Evolutionary conservation across 1,140 invertebrate species (phyloP).

Genomic region (Idris sp.): DNA sequence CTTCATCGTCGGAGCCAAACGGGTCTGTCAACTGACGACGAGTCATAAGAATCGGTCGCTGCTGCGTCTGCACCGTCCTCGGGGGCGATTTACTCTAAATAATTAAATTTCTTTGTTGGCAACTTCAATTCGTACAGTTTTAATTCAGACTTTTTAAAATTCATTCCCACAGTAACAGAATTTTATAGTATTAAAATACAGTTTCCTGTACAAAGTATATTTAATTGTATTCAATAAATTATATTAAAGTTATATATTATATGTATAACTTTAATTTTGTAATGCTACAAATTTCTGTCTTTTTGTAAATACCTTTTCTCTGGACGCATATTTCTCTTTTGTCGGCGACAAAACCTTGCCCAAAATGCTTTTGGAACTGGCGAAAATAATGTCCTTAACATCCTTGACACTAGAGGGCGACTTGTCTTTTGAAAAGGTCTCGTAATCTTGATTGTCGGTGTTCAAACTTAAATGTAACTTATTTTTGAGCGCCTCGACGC

Average conservation of each 20-base stretch:
- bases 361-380: constrained; percentile 86
- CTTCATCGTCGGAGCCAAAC: constrained; percentile 93
- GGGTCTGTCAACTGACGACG: constrained; percentile 92
- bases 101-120: constrained; percentile 27
- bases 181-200: too few relatives aligned
- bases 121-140: too few relatives aligned
- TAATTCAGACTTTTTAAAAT: too few relatives aligned
- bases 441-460: constrained; percentile 72
- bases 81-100: constrained; percentile 77
- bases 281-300: constrained; percentile 33
- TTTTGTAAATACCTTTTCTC: constrained; percentile 77
- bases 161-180: too few relatives aligned
- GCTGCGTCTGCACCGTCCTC: constrained; percentile 70
- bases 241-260: too few relatives aligned
- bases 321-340: constrained; percentile 81
- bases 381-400: constrained; percentile 85
- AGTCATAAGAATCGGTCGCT: constrained; percentile 86
- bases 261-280: too few relatives aligned
- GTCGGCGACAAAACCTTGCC: constrained; percentile 88
- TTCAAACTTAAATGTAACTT: constrained; percentile 74
- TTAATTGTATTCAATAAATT: too few relatives aligned
- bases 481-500: constrained; percentile 73
- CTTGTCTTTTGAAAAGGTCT: constrained; percentile 73
- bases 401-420: constrained; percentile 82
- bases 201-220: too few relatives aligned